Percentiles rank a stretch among this genome's conserved stretches.
phyloP scores from a whole-genome alignment of 2,113 vertebrate genomes.

The Labeo rohita region DNA sequence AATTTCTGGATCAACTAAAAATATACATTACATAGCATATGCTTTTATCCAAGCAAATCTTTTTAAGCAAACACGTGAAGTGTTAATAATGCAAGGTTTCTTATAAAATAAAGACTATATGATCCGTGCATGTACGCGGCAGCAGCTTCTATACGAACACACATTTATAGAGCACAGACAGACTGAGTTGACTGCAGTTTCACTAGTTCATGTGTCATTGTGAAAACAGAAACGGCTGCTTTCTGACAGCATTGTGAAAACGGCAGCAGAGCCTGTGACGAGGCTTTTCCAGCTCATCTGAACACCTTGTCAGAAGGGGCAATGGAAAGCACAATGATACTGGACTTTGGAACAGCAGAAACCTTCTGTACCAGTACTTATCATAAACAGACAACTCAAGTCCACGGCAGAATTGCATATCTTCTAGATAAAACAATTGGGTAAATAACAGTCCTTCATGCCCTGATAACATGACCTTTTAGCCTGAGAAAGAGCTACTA shows the following conservation, averaged over 20 bases:
- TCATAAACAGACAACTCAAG: no score
- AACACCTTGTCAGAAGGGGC: no score
- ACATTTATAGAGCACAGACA: background rate
- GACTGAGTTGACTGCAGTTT: slow-evolving; percentile 1
- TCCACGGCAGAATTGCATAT: no score
- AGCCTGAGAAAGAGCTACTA: no score
- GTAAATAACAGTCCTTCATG: no score
- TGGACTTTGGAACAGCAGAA: no score
- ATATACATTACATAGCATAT: background rate
- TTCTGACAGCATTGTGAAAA: background rate
- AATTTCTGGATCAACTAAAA: background rate
- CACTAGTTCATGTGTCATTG: background rate
- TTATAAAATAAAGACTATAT: no score
- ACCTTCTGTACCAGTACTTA: no score
- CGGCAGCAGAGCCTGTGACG: background rate
- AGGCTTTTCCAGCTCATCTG: background rate
- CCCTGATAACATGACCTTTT: no score
- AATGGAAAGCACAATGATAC: no score
- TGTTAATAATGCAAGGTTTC: background rate
- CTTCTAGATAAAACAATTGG: no score
- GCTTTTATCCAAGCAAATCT: background rate
- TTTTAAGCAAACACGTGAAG: background rate
- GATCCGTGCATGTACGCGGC: no score
- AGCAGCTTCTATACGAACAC: background rate
- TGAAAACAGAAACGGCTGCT: background rate